These are phyloP conservation scores for Stramonita haemastoma DNA, from an alignment of 2,888 invertebrate species.

Conservation along the genomic window DNA sequence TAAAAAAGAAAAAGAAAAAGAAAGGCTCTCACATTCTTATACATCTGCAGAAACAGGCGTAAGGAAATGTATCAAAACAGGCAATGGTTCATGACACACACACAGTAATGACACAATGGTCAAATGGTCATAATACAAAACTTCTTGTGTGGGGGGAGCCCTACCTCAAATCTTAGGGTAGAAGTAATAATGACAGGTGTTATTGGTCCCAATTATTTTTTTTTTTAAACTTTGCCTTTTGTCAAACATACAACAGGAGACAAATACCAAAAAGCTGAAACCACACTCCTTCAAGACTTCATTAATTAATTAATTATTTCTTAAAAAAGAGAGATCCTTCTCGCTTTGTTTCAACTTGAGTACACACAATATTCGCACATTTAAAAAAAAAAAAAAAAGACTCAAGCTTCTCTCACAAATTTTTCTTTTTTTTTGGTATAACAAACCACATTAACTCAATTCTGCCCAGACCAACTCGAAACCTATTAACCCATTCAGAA, in stretches of 20 bases:
- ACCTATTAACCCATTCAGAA: not conserved
- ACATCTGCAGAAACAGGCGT: not conserved
- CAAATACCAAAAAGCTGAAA: no score
- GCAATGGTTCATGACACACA: not conserved
- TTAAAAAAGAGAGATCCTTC: not conserved
- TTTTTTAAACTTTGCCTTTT: no score
- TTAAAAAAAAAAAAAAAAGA: not conserved
- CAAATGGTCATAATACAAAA: not conserved
- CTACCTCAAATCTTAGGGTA: no score
- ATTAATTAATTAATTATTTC: no score
- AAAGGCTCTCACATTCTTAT: not conserved
- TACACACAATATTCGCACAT: not conserved
- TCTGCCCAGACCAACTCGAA: not conserved
- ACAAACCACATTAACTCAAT: not conserved
- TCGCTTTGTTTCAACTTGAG: not conserved
- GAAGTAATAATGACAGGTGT: no score
- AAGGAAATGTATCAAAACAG: slow-evolving; percentile 17
- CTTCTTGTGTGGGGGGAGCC: not conserved
- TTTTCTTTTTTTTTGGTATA: not conserved
- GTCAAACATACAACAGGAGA: no score
- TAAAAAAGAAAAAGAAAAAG: no score
- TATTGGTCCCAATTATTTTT: no score
- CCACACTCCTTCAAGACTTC: no score
- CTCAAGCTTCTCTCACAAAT: no score
- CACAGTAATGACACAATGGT: slow-evolving; percentile 6